A percentile compares a stretch with the other conserved stretches of the same genome.
Evolutionary conservation across 1,140 invertebrate species (phyloP).

Genomic region (Achatina immaculata): DNA sequence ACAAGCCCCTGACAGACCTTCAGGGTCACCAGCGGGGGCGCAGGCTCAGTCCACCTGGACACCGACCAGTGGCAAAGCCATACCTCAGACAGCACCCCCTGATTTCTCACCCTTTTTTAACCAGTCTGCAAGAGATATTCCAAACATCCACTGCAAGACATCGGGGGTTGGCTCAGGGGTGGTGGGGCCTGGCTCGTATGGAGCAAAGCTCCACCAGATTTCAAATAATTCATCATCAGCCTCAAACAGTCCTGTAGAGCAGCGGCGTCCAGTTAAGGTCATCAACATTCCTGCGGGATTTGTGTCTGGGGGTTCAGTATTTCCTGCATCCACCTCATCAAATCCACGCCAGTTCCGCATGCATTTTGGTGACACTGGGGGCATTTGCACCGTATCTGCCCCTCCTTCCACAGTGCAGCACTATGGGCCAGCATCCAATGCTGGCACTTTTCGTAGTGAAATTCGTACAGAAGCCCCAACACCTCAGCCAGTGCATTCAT

Average conservation of each 20-base stretch:
- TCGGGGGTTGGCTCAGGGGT: neutral
- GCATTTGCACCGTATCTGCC: conserved; percentile 33
- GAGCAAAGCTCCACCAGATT: neutral
- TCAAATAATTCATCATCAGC: conserved; percentile 1
- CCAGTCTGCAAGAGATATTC: conserved; percentile 8
- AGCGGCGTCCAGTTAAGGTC: conserved; percentile 39
- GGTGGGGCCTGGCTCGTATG: neutral
- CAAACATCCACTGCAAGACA: conserved; percentile 24
- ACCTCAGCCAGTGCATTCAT: conserved; percentile 30
- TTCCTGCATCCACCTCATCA: conserved; percentile 25
- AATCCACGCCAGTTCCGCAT: conserved; percentile 38
- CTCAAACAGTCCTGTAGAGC: conserved; percentile 29
- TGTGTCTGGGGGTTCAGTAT: conserved; percentile 34
- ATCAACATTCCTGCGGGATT: conserved; percentile 44
- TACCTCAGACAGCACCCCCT: conserved; percentile 32
- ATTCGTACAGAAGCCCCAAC: conserved; percentile 28
- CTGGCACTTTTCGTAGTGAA: conserved; percentile 34
- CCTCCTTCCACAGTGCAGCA: conserved; percentile 21
- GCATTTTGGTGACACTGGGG: conserved; percentile 43
- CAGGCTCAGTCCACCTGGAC: neutral
- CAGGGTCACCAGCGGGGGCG: neutral
- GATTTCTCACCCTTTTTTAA: conserved; percentile 35
- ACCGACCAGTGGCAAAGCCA: neutral
- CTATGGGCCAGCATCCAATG: conserved; percentile 27
- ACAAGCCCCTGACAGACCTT: conserved; percentile 7